Base-by-base conservation (phyloP, 2,888 invertebrate species). In the Agonopterix arenella region DNA sequence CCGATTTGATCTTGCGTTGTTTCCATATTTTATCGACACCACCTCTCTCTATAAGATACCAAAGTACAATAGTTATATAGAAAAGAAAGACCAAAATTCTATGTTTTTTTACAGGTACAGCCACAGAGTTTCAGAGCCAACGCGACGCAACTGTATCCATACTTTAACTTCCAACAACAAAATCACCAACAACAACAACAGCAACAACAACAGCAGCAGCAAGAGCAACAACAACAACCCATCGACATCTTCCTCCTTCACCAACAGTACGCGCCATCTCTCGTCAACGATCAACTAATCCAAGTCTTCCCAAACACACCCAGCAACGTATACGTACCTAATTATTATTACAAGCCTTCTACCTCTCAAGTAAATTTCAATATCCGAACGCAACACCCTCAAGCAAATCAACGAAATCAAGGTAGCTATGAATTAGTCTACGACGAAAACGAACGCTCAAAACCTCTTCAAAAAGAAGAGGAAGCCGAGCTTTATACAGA, bases 201-300 rank as follows among this genome's bases (percentile, higher is more conserved):
- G 5, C 40, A 40, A 4, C 40, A 11, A 1, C 43, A 43, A 43
- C 11, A 11, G 13, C 11, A 11, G 8, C 11, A 9, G 2, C 11
- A 11, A 18, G 53, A 47, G 28, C 45, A 52, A 51, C 40, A 28
- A 8, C 48, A 49, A 1, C 59, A 58, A 48, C 48, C 0, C 54
- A 52, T 78, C 0, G 79, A 84, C 40, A 69, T 82, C 49, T 85
- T 65, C 52, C 62, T 81, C 0, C 62, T 84, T 0, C 81, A 78
- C 40, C 82, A 80, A 11, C 81, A 80, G 40, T 76, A 68, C 61
- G 44, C 61, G 1, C 57, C 60, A 44, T 52, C 61, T 1, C 46
- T 50, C 28, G 52, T 56, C 0, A 55, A 60, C 13, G 49, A 65
- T n/a, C 61, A 63, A 38, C 57, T 73, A 13, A 47, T 62, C 36